Conservation (phyloP, 2,113 vertebrate species). For the Cyphomyrus plagiostoma region DNA sequence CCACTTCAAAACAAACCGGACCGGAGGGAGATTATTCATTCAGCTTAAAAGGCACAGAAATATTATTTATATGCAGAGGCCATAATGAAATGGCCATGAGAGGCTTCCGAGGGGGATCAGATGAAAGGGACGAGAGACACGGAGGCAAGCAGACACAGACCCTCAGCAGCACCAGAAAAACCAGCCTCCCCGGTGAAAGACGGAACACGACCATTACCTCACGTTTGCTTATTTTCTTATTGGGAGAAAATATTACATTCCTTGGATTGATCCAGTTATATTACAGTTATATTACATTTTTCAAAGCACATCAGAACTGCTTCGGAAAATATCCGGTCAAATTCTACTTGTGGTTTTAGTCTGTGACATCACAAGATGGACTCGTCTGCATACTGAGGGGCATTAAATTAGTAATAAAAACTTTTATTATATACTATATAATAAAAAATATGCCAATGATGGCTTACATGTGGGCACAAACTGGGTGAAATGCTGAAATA, state of each 20-base stretch:
- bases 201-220: background rate
- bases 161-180: background rate
- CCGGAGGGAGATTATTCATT: background rate
- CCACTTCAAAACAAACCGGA: background rate
- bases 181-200: background rate
- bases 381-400: background rate
- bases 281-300: background rate
- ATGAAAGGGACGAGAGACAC: background rate
- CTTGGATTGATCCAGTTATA: background rate
- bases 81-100: conserved; percentile 1
- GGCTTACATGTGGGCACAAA: background rate
- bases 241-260: background rate
- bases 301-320: background rate
- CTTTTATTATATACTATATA: no score
- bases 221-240: background rate
- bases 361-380: background rate
- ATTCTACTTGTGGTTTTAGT: background rate
- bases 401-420: background rate
- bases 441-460: background rate
- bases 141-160: background rate
- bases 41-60: background rate
- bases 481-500: background rate
- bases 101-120: background rate
- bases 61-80: background rate
- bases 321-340: background rate